Percentiles rank a stretch among this genome's conserved stretches.
Conservation (phyloP, 2,888 invertebrate species). For the Bugula neritina region DNA sequence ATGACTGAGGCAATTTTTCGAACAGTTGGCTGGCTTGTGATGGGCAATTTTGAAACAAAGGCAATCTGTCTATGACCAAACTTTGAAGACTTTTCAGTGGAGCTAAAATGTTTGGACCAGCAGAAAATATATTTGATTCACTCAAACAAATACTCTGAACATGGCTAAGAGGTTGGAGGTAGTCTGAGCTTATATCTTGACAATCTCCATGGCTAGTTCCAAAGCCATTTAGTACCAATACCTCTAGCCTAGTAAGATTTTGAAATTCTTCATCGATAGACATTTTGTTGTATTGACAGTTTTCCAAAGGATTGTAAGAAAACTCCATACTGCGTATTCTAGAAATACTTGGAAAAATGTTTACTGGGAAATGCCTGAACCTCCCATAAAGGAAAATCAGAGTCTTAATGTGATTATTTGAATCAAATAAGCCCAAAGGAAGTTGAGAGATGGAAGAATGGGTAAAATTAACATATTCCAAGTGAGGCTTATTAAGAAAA, state of each 20-base stretch:
- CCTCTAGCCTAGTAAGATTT: background rate
- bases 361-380: background rate
- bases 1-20: background rate
- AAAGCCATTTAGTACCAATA: background rate
- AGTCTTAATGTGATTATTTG: background rate
- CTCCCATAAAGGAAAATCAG: background rate
- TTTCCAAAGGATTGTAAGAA: background rate
- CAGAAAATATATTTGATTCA: background rate
- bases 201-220: background rate
- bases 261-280: background rate
- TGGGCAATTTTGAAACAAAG: background rate
- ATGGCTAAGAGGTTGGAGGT: background rate
- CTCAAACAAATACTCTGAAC: background rate
- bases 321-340: background rate
- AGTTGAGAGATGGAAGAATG: background rate
- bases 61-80: background rate
- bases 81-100: background rate
- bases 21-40: background rate
- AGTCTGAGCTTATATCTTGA: background rate
- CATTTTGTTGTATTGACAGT: background rate
- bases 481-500: background rate
- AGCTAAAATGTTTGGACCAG: background rate
- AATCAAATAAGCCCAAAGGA: background rate
- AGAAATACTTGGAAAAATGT: background rate
- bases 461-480: background rate